phyloP scores from a whole-genome alignment of 1,140 invertebrate species.

The Varroa destructor region DNA sequence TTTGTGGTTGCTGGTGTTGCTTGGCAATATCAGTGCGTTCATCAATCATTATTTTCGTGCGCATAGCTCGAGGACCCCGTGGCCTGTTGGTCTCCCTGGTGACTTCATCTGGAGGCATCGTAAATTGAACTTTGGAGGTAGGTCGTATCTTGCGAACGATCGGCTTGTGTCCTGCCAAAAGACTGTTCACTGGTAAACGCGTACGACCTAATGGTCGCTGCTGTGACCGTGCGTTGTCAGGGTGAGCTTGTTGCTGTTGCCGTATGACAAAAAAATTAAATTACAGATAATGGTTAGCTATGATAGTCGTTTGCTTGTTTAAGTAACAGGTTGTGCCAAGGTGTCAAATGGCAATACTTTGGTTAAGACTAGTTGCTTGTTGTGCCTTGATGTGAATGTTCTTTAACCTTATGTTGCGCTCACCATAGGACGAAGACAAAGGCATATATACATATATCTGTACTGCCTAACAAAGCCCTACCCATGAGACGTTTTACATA shows the following conservation, averaged over 20 bases:
- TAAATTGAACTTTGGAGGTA: constrained; percentile 21
- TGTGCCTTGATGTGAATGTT: no score
- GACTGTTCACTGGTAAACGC: constrained; percentile 4
- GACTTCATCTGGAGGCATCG: constrained; percentile 1
- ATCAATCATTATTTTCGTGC: constrained; percentile 15
- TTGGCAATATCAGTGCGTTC: background rate
- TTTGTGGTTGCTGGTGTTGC: no score
- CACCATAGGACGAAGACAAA: no score
- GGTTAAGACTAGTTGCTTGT: no score
- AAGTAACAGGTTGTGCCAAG: no score
- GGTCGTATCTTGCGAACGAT: constrained; percentile 8
- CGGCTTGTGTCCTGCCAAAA: constrained; percentile 17
- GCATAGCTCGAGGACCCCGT: constrained; percentile 18
- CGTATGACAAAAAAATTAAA: background rate
- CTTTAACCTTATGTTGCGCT: no score
- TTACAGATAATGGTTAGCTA: no score
- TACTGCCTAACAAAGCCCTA: no score
- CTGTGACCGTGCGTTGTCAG: constrained; percentile 20
- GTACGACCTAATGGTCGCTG: constrained; percentile 21
- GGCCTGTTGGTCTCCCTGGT: constrained; percentile 2
- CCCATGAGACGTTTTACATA: no score
- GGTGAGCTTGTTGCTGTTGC: constrained; percentile 7
- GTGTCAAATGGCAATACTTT: no score
- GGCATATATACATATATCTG: no score
- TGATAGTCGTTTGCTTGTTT: no score